Evolutionary conservation across 2,113 vertebrate genomes (phyloP).

Genomic region (Cercopithecus mona): DNA sequence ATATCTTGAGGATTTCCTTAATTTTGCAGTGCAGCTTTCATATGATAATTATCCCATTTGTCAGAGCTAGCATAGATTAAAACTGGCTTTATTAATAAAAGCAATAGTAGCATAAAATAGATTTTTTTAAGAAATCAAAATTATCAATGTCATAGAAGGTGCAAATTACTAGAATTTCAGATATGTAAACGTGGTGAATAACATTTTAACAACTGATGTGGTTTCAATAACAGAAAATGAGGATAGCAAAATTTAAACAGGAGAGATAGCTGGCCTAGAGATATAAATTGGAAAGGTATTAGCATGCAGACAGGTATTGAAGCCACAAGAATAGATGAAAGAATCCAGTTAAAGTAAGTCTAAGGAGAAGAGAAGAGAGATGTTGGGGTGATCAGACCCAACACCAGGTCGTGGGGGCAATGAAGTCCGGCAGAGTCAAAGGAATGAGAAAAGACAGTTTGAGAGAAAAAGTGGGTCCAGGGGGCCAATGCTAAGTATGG

Average conservation of each 20-base stretch:
- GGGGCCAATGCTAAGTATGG: too few species aligned
- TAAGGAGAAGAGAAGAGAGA: not conserved
- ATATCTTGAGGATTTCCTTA: not conserved
- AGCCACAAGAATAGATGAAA: not conserved
- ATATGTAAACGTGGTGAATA: not conserved
- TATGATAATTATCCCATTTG: not conserved
- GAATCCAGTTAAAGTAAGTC: not conserved
- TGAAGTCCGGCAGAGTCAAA: too few species aligned
- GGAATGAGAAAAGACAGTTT: too few species aligned
- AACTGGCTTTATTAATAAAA: constrained; percentile 14
- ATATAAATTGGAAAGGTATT: not conserved
- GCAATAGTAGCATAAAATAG: not conserved
- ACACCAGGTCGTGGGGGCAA: too few species aligned
- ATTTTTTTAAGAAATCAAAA: not conserved
- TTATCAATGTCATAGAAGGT: not conserved
- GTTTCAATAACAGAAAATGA: not conserved
- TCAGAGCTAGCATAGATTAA: not conserved
- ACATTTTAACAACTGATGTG: not conserved
- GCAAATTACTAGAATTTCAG: not conserved
- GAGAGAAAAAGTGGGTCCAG: too few species aligned
- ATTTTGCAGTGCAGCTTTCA: not conserved
- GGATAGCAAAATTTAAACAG: not conserved
- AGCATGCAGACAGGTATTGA: not conserved
- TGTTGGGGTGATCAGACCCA: too few species aligned
- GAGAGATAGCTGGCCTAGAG: not conserved